A percentile compares a stretch with the other conserved stretches of the same genome.
These are phyloP conservation scores for Tridacna crocea DNA, from an alignment of 2,888 invertebrate species.

Conservation along the genomic window DNA sequence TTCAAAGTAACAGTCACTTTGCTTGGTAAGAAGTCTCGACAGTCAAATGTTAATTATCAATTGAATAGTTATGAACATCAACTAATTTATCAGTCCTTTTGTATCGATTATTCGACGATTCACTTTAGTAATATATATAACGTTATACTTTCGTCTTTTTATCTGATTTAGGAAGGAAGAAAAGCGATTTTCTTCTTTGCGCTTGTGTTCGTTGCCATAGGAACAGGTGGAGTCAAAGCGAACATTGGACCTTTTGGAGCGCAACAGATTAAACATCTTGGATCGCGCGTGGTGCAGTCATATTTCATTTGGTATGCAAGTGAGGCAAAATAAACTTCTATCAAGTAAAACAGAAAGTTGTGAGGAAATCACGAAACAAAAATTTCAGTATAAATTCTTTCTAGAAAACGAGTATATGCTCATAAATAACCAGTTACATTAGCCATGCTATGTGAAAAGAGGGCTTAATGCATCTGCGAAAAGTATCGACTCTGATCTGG, in stretches of 20 bases:
- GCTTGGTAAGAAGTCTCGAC: no score
- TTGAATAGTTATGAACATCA: no score
- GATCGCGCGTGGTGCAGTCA: constrained; percentile 74
- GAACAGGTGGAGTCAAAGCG: constrained; percentile 82
- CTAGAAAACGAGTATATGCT: background rate
- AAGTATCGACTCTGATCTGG: no score
- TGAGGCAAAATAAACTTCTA: background rate
- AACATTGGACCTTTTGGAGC: constrained; percentile 82
- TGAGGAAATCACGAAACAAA: no score
- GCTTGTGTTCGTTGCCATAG: constrained; percentile 75
- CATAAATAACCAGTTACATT: no score
- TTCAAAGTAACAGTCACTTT: no score
- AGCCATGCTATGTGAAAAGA: no score
- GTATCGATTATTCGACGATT: no score
- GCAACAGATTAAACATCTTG: constrained; percentile 78
- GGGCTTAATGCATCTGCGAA: no score
- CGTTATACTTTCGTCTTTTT: background rate
- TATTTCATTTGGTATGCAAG: constrained; percentile 79
- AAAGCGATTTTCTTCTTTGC: constrained; percentile 73
- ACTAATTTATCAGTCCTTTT: no score
- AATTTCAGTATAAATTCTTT: background rate
- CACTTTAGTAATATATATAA: no score
- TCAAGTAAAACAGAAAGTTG: background rate
- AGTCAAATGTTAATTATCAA: no score
- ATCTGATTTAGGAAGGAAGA: constrained; percentile 61